These are phyloP conservation scores for Yponomeuta plumbellus DNA, from an alignment of 2,888 invertebrate genomes.

Conservation along the genomic window DNA sequence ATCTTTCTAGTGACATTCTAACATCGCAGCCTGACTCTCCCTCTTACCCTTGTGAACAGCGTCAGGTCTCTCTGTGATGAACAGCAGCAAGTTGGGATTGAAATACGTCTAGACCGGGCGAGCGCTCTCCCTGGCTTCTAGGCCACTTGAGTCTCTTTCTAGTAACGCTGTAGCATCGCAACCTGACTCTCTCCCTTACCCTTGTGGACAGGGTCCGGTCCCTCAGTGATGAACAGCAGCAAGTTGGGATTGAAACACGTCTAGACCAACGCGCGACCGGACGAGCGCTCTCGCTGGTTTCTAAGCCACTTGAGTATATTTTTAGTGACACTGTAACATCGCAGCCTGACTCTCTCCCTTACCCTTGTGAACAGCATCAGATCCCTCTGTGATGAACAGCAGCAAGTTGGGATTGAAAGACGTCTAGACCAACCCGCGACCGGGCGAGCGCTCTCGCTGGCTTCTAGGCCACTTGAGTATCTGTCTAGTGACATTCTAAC, in stretches of 20 bases:
- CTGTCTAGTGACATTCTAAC: too few relatives aligned
- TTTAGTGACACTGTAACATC: not conserved
- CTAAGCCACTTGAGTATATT: too few relatives aligned
- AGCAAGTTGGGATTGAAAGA: slow-evolving; percentile 93
- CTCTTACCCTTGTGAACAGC: slow-evolving; percentile 83
- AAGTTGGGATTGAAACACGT: slow-evolving; percentile 99
- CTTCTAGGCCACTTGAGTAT: too few relatives aligned
- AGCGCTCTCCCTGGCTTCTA: slow-evolving; percentile 87
- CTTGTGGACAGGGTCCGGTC: slow-evolving; percentile 84
- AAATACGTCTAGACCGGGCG: slow-evolving; percentile 99
- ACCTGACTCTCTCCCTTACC: too few relatives aligned
- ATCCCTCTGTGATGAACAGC: slow-evolving; percentile 48
- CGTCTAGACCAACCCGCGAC: slow-evolving; percentile 80
- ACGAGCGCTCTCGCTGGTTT: slow-evolving; percentile 91
- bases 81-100: slow-evolving; percentile 96
- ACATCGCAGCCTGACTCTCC: too few relatives aligned
- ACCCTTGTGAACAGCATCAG: slow-evolving; percentile 28
- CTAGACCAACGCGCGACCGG: too few relatives aligned
- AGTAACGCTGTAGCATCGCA: too few relatives aligned
- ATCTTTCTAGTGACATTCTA: too few relatives aligned
- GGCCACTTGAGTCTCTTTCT: slow-evolving; percentile 39
- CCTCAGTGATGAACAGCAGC: slow-evolving; percentile 88
- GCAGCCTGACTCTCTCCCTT: not conserved
- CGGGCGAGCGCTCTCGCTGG: too few relatives aligned
- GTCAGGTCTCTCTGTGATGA: slow-evolving; percentile 87